phyloP scores from a whole-genome alignment of 2,888 invertebrate species.

The Cosmia trapezina region DNA sequence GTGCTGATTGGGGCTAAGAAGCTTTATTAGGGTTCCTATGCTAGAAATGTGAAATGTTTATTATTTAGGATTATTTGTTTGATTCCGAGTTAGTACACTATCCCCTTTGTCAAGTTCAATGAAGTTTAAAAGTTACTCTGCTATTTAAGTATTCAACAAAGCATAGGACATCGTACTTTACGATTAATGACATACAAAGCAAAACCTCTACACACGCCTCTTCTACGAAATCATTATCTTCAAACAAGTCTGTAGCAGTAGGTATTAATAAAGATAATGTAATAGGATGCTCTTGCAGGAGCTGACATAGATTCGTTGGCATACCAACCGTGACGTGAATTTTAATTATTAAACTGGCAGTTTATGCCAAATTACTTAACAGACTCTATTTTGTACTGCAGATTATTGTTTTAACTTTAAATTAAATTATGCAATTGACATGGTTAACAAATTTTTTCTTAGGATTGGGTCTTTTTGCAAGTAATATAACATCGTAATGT shows the following conservation, averaged over 20 bases:
- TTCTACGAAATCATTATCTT: constrained; percentile 26
- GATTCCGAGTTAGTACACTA: background rate
- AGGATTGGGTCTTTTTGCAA: background rate
- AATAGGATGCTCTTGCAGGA: constrained; percentile 46
- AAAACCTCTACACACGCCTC: background rate
- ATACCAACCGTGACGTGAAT: constrained; percentile 51
- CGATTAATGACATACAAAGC: constrained; percentile 12
- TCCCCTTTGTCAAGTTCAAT: background rate
- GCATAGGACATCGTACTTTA: background rate
- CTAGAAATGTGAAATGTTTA: background rate
- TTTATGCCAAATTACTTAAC: constrained; percentile 31
- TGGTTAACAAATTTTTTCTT: background rate
- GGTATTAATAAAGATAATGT: constrained; percentile 24
- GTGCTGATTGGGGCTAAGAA: constrained; percentile 9
- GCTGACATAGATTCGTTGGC: constrained; percentile 50
- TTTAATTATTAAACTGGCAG: constrained; percentile 24
- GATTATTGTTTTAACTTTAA: constrained; percentile 12
- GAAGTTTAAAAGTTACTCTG: background rate
- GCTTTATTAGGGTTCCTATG: background rate
- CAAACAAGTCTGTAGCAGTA: constrained; percentile 9
- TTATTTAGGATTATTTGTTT: background rate
- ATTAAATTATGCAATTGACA: background rate
- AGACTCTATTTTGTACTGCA: background rate
- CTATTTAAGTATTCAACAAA: constrained; percentile 4
- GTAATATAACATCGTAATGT: background rate